Percentiles rank a stretch among this genome's conserved stretches.
phyloP scores from a whole-genome alignment of 2,797 vertebrate species.

The Pelochelys cantorii region DNA sequence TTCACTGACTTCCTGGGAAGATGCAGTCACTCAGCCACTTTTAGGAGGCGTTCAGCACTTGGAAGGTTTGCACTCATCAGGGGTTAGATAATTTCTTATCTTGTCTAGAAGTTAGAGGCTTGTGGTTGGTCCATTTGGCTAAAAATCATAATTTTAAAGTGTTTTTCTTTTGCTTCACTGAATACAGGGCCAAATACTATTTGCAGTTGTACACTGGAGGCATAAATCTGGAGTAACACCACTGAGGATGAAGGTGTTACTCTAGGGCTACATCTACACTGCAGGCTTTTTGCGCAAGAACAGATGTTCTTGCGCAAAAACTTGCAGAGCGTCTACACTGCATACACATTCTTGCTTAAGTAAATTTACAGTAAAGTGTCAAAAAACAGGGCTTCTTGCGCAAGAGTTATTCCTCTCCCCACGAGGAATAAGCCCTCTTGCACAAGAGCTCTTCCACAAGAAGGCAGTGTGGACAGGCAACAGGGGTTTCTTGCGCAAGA shows the following conservation, averaged over 20 bases:
- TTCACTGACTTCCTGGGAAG: not conserved
- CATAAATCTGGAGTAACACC: not conserved
- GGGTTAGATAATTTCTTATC: conserved; percentile 36
- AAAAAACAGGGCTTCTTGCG: too few species aligned
- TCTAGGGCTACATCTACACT: not conserved
- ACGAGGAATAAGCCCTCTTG: too few species aligned
- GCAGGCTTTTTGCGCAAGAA: too few species aligned
- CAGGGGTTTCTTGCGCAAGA: too few species aligned
- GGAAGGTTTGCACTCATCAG: conserved; percentile 14
- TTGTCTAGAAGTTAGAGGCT: conserved; percentile 7
- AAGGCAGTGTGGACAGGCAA: too few species aligned
- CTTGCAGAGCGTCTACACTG: too few species aligned
- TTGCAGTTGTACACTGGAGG: not conserved
- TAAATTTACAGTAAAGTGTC: too few species aligned
- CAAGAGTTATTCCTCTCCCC: too few species aligned
- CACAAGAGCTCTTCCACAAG: too few species aligned
- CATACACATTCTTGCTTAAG: too few species aligned
- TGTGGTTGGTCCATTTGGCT: not conserved
- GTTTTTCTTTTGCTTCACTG: not conserved
- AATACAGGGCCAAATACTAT: not conserved
- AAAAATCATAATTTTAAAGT: not conserved
- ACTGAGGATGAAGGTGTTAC: not conserved
- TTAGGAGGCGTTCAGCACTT: not conserved
- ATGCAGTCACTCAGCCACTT: accelerated
- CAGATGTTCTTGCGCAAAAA: too few species aligned